Base-by-base conservation (phyloP, 2,797 vertebrate species). In the Ptychobarbus kaznakovi region DNA sequence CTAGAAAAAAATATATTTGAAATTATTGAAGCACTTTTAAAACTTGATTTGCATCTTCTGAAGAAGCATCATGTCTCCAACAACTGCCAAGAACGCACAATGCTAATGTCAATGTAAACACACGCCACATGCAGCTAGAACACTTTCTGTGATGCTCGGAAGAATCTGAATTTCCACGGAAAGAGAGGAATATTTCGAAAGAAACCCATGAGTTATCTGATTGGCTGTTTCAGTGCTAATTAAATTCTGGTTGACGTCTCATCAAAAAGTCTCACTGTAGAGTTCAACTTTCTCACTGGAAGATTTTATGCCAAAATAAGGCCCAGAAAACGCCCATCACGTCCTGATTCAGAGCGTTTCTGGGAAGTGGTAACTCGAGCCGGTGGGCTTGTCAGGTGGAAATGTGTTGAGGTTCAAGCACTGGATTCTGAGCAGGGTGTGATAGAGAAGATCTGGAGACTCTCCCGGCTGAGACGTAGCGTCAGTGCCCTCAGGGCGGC, bases 331-430 rank as follows among this genome's bases (percentile, higher is more conserved):
- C n/a, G 3, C 11, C 40, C 42, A 49, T 73, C 40, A 70, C 1
- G 18, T 69, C 10, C 32, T 10, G 32, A 35, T 63, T 63, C 44
- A 12, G 16, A 12, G 22, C 35, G 13, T 5, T 78, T 61, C 22
- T 25, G 69, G 18, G 18, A 69, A 28, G n/a, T 4, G 70, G 42
- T 25, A 72, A 32, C 46, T 75, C 49, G 8, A 49, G 72, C 25
- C 72, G 16, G 11, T 61, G 75, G 35, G 75, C 53, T 16, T 9
- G 58, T 78, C 76, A 61, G 76, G n/a, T 79, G 69, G 22, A 70
- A 42, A 42, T 70, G 40, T 79, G 40, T 32, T 42, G 38, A 12
- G 15, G 38, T 61, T 16, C 69, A 15, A n/a, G 38, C 40, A 5
- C 40, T 44, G 5, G 22, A n/a, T 44, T 72, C 16, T 46, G 13